Base-by-base conservation (phyloP, 2,888 invertebrate genomes). In the Crioceris asparagi region DNA sequence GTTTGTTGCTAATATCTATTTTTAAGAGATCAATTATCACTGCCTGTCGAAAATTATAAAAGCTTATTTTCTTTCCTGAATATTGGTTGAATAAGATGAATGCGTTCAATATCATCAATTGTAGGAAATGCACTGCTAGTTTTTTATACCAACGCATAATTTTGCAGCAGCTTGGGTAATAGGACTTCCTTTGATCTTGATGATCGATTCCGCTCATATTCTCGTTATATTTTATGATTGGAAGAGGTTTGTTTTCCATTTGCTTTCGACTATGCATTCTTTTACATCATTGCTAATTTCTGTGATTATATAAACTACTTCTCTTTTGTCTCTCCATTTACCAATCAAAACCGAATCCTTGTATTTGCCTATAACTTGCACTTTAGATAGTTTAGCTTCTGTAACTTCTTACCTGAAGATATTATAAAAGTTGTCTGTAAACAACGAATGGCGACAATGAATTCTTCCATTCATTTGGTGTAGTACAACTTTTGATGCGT, bases 131-230 rank as follows among this genome's bases (percentile, higher is more conserved):
- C 8, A 41, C 26, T 7, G 31, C 23, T 21, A 39, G 21, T 30
- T 42, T 42, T 33, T 36, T 40, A 17, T 30, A 32, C 40, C 42
- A 42, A 4, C 33, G 15, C 11, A 39, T 7, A 17, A 33, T 40
- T 30, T 46, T 38, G n/a, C 17, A n/a, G 12, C 4, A 12, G n/a
- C 10, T 10, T 30, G 36, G 35, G 23, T 43, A 38, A 23, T 38
- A 36, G 3, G 39, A 16, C 17, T 36, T 16, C 40, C 41, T 39
- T 17, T 43, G 41, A 25, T 43, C 38, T 12, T 39, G 38, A 3
- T 19, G 11, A 12, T 36, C 35, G 17, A 42, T 26, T 23, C 38
- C 33, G 15, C 33, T 32, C 32, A 43, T 45, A 21, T 26, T 34
- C 11, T 37, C 32, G 23, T 37, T 39, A 27, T 41, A 38, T 6